Base-by-base conservation (phyloP, 2,888 invertebrate species). In the Silvanus unidentatus region DNA sequence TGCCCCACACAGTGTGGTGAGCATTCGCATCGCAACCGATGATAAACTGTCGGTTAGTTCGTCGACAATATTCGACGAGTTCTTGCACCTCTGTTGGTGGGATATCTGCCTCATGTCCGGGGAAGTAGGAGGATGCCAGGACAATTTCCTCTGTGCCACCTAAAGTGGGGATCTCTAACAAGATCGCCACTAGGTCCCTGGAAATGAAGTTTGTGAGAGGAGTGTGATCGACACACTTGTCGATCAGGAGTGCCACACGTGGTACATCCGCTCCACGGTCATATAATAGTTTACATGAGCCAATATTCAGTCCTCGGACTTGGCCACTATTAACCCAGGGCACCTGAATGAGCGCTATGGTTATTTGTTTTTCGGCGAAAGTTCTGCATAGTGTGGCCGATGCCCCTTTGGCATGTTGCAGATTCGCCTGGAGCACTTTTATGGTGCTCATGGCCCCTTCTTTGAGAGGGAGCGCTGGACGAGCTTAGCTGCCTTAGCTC, bases 1-100 rank as follows among this genome's bases (percentile, higher is more conserved):
- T 45, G 1, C 43, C 41, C 46, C 48, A 48, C 11, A 34, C 12
- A 15, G 36, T 39, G 30, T 50, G 43, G 41, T 50, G 48, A 3
- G 46, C 41, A 29, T 44, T 46, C 9, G 44, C 39, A 11, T 50
- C 45, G 13, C 47, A 44, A 2, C 47, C 47, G 4, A 45, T 10
- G 2, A 50, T n/a, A 6, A 49, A 22, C n/a, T 44, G 40, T 36
- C n/a, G 16, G n/a, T 22, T 16, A 15, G 39, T 22, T 3, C 8
- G 9, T 13, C 10, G n/a, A 29, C 28, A 40, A n/a, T 14, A 10
- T 9, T 13, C 10, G 30, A 40, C 14, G 8, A 40, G 14, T n/a
- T 5, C 28, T 11, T 14, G 27, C 40, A 40, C 14, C 14, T 40
- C 40, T 8, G 11, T 14, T 8, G 40, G 6, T 5, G 40, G 29